phyloP scores from a whole-genome alignment of 2,797 vertebrate genomes.

The Brachyrhaphis roseni region DNA sequence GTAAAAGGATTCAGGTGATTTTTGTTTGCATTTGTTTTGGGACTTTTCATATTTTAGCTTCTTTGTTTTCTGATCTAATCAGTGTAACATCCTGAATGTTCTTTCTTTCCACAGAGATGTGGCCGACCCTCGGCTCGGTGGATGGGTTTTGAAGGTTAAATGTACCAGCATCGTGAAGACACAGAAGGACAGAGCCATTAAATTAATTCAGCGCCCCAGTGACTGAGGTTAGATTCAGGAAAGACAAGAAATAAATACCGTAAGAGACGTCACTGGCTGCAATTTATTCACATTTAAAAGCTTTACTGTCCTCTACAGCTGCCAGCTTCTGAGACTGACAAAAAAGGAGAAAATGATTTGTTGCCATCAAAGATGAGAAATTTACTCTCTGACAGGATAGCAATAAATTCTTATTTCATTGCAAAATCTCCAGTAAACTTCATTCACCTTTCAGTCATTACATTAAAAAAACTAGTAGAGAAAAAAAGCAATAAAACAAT shows the following conservation, averaged over 20 bases:
- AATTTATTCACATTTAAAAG: slow-evolving; percentile 15
- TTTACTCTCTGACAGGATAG: background rate
- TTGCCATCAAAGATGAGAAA: background rate
- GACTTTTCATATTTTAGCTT: background rate
- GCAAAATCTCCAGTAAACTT: slow-evolving; percentile 3
- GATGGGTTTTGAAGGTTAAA: slow-evolving; percentile 35
- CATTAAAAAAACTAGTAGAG: slow-evolving; percentile 1
- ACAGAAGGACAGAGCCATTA: slow-evolving; percentile 23
- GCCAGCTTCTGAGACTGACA: slow-evolving; percentile 21
- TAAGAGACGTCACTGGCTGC: slow-evolving; percentile 1
- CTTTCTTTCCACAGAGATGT: background rate
- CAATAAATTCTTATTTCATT: slow-evolving; percentile 34
- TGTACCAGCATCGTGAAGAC: slow-evolving; percentile 2
- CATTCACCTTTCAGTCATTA: background rate
- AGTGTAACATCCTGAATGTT: background rate
- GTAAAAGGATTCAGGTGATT: background rate
- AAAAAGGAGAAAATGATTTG: slow-evolving; percentile 19
- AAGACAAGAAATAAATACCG: slow-evolving; percentile 1
- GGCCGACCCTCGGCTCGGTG: background rate
- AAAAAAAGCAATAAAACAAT: slow-evolving; percentile 2
- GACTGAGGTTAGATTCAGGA: slow-evolving; percentile 26
- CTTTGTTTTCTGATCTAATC: background rate
- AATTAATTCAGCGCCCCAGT: slow-evolving; percentile 11
- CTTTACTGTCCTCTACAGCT: slow-evolving; percentile 49
- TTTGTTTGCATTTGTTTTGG: background rate